Evolutionary conservation across 2,888 invertebrate species (phyloP).

Genomic region (Hirtodrosophila duncani): DNA sequence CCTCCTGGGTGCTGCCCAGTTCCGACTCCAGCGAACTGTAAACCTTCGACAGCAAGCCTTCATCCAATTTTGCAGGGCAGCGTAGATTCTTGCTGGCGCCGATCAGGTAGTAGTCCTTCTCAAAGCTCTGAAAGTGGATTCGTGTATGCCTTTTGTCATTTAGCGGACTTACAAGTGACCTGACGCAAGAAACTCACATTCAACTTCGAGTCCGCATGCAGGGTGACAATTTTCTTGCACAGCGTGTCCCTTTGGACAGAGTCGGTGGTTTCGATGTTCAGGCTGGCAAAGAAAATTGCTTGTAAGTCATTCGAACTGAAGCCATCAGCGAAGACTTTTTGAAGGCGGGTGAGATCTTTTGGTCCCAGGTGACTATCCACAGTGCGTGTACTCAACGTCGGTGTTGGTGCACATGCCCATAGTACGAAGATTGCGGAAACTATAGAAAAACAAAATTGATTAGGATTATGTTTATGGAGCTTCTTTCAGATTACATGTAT

Average conservation of each 20-base stretch:
- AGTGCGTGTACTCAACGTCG: conserved; percentile 60
- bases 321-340: conserved; percentile 77
- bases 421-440: conserved; percentile 48
- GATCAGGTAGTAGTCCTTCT: conserved; percentile 84
- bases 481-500: no score
- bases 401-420: conserved; percentile 30
- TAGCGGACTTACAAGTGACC: not conserved
- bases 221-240: conserved; percentile 78
- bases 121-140: conserved; percentile 75
- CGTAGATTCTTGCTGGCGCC: conserved; percentile 82
- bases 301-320: conserved; percentile 82
- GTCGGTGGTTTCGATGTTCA: conserved; percentile 85
- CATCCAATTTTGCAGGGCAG: conserved; percentile 80
- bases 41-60: conserved; percentile 79
- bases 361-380: conserved; percentile 74
- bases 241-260: conserved; percentile 80
- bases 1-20: conserved; percentile 83
- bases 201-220: conserved; percentile 75
- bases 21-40: conserved; percentile 83
- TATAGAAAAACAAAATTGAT: conserved; percentile 10
- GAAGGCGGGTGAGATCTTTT: conserved; percentile 75
- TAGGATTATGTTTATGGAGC: no score
- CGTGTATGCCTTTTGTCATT: not conserved
- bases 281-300: conserved; percentile 85
- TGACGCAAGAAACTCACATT: conserved; percentile 78